A percentile compares a stretch with the other conserved stretches of the same genome.
Evolutionary conservation across 2,888 invertebrate genomes (phyloP).

Genomic region (Teleiodes luculella): DNA sequence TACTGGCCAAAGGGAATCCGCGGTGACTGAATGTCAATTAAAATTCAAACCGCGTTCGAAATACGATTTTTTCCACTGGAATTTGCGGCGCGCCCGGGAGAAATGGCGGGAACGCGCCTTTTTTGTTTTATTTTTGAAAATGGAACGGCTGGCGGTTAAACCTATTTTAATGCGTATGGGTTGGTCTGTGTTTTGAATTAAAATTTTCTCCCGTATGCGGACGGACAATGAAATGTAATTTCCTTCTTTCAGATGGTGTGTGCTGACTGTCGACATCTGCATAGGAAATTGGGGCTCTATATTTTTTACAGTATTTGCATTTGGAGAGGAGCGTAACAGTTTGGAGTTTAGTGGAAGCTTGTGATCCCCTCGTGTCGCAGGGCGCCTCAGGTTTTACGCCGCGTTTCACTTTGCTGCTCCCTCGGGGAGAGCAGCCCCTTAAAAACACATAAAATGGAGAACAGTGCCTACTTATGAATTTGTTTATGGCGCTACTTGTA

Average conservation of each 20-base stretch:
- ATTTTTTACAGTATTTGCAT: slow-evolving; percentile 12
- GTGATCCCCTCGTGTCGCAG: slow-evolving; percentile 49
- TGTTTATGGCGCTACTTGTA: slow-evolving; percentile 71
- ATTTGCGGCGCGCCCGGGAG: slow-evolving; percentile 73
- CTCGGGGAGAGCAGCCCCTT: slow-evolving; percentile 59
- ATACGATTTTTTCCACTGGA: slow-evolving; percentile 78
- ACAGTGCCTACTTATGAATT: slow-evolving; percentile 76
- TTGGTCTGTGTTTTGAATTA: slow-evolving; percentile 74
- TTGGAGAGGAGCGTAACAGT: slow-evolving; percentile 16
- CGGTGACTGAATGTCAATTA: slow-evolving; percentile 74
- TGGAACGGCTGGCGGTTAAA: slow-evolving; percentile 75
- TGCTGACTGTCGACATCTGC: slow-evolving; percentile 10
- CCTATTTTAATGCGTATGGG: slow-evolving; percentile 77
- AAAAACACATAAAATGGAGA: slow-evolving; percentile 72
- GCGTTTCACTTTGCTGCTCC: slow-evolving; percentile 68
- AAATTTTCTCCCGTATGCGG: slow-evolving; percentile 58
- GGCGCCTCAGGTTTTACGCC: slow-evolving; percentile 64
- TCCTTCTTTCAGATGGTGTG: slow-evolving; percentile 40
- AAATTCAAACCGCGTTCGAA: slow-evolving; percentile 79
- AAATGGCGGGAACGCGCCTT: slow-evolving; percentile 75
- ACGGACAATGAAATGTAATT: slow-evolving; percentile 71
- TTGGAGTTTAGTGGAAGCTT: slow-evolving; percentile 25
- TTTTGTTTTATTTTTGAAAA: slow-evolving; percentile 74
- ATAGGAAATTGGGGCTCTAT: slow-evolving; percentile 15
- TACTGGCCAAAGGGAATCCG: slow-evolving; percentile 44